Evolutionary conservation across 1,140 invertebrate genomes (phyloP).

Genomic region (Ostrea edulis): DNA sequence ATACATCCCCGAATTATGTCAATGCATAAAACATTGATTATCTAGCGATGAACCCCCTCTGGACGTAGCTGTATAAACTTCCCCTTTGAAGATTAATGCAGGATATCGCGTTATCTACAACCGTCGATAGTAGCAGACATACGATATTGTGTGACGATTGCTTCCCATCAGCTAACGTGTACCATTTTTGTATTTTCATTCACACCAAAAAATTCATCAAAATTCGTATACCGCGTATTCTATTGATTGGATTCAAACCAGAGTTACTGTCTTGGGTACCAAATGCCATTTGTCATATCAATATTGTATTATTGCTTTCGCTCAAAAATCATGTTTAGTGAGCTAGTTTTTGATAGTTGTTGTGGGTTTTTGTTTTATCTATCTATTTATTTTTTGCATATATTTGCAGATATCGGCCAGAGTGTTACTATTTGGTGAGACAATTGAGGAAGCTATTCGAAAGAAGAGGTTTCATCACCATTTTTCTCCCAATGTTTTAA

Average conservation of each 20-base stretch:
- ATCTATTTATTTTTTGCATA: not conserved
- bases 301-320: not conserved
- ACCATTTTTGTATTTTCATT: no score
- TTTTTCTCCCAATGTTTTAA: slow-evolving; percentile 88
- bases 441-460: slow-evolving; percentile 93
- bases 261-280: no score
- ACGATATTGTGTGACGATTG: not conserved
- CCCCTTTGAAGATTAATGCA: not conserved
- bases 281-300: not conserved
- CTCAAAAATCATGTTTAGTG: not conserved
- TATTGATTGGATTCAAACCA: no score
- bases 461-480: slow-evolving; percentile 94
- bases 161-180: not conserved
- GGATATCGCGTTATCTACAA: no score
- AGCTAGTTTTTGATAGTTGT: not conserved
- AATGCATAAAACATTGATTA: not conserved
- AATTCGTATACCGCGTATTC: no score
- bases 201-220: no score
- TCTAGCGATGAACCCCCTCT: not conserved
- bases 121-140: not conserved
- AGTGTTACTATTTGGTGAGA: slow-evolving; percentile 89
- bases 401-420: slow-evolving; percentile 86
- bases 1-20: not conserved
- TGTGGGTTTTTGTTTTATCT: not conserved
- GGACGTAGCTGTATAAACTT: not conserved